Percentiles rank a stretch among this genome's conserved stretches.
Conservation (phyloP, 1,140 invertebrate species). For the Cecropterus lyciades region DNA sequence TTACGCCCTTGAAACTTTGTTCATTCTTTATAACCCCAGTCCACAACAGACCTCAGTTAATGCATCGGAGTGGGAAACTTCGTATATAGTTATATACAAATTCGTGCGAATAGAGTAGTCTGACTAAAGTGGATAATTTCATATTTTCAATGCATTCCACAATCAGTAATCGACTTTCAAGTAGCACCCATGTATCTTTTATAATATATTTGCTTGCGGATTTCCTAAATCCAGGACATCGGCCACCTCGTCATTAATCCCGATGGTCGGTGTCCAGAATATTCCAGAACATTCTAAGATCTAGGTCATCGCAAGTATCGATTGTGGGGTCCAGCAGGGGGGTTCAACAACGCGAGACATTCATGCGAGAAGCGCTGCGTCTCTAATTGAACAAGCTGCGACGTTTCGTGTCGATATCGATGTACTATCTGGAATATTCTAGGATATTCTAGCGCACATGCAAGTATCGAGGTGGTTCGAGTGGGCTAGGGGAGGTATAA, state of each 20-base stretch:
- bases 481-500: slow-evolving; percentile 1
- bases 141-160: too few relatives aligned
- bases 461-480: background rate
- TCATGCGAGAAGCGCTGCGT: slow-evolving; percentile 68
- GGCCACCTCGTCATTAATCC: slow-evolving; percentile 18
- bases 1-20: too few relatives aligned
- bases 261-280: slow-evolving; percentile 30
- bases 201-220: too few relatives aligned
- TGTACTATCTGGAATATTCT: slow-evolving; percentile 10
- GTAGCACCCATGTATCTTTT: too few relatives aligned
- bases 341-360: slow-evolving; percentile 54
- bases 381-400: slow-evolving; percentile 70
- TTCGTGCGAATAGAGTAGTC: too few relatives aligned
- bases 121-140: too few relatives aligned
- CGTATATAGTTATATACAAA: too few relatives aligned
- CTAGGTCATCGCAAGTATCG: slow-evolving; percentile 59
- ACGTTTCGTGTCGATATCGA: slow-evolving; percentile 49
- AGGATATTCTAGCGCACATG: background rate
- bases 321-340: slow-evolving; percentile 51
- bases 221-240: background rate
- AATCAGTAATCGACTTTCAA: too few relatives aligned
- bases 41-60: too few relatives aligned
- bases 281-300: slow-evolving; percentile 36
- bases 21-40: too few relatives aligned
- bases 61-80: too few relatives aligned